Evolutionary conservation across 2,888 invertebrate species (phyloP), one percentile per base, ranked within the genome.

Genomic region (Serrognathus titanus): DNA sequence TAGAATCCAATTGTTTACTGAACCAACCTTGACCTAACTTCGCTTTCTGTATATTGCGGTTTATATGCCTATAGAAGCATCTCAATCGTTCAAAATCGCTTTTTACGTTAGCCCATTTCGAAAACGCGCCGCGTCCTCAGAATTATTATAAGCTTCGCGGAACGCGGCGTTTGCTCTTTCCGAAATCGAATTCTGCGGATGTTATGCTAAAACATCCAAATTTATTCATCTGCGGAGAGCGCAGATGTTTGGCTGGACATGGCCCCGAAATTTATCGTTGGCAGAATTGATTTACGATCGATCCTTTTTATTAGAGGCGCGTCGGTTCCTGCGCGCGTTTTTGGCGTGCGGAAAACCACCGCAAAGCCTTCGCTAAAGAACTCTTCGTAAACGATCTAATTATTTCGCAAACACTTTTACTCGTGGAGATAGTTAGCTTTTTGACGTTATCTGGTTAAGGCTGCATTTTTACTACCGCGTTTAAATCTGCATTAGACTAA

Each of bases 11-110:
- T 70, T 70, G 69, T 68, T 68, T 62, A 57, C 59, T 61, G 64
- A 65, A 61, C 60, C 61, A 63, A 66, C 72, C 71, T 71, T 72
- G 72, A 72, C 72, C 72, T 71, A 71, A 69, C 70, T 66, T 69
- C 63, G 24, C 24, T 31, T 7, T 31, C 24, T 7, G 24, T 6
- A 31, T 5, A 31, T 31, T 31, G 24, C 24, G 24, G 24, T 31
- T 7, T 31, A 6, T 5, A 20, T 3, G 20, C 20, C n/a, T n/a
- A n/a, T n/a, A n/a, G n/a, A 20, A 20, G 24, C 24, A 6, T 31
- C 24, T 31, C 6, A 31, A 31, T 31, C 24, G 24, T 31, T 31
- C 24, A 7, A 31, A 31, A 31, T 37, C 37, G 41, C 7, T 48
- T 47, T 48, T 11, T 10, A 10, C 39, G 13, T 50, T 52, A 46